Conservation (phyloP, 1,140 invertebrate species). For the Drosophila persimilis region DNA sequence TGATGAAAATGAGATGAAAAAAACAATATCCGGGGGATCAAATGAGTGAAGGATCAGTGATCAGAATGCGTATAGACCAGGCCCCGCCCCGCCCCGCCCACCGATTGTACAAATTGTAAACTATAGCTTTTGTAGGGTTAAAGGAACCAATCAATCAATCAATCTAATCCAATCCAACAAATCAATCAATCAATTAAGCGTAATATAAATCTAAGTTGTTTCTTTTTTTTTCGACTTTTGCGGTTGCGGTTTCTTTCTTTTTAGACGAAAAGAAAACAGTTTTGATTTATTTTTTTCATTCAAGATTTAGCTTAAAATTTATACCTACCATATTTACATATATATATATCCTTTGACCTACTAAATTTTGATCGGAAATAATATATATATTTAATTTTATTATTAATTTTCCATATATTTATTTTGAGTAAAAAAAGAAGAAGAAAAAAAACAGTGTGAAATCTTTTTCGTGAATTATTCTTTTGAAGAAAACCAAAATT, state of each 20-base stretch:
- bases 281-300: slow-evolving; percentile 26
- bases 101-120: slow-evolving; percentile 70
- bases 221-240: slow-evolving; percentile 28
- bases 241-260: slow-evolving; percentile 74
- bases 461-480: slow-evolving; percentile 76
- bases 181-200: slow-evolving; percentile 24
- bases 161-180: background rate
- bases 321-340: background rate
- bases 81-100: background rate
- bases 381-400: slow-evolving; percentile 4
- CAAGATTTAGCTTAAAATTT: slow-evolving; percentile 46
- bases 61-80: no score
- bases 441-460: slow-evolving; percentile 51
- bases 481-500: background rate
- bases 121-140: slow-evolving; percentile 66
- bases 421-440: slow-evolving; percentile 8
- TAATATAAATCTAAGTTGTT: slow-evolving; percentile 21
- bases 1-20: slow-evolving; percentile 32
- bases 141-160: slow-evolving; percentile 31
- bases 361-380: slow-evolving; percentile 62
- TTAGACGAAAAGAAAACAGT: slow-evolving; percentile 34
- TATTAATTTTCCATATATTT: slow-evolving; percentile 15
- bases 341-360: slow-evolving; percentile 44
- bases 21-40: slow-evolving; percentile 1
- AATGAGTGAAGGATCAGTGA: background rate